Evolutionary conservation across 2,888 invertebrate genomes (phyloP).

Genomic region (Polietes domitor): DNA sequence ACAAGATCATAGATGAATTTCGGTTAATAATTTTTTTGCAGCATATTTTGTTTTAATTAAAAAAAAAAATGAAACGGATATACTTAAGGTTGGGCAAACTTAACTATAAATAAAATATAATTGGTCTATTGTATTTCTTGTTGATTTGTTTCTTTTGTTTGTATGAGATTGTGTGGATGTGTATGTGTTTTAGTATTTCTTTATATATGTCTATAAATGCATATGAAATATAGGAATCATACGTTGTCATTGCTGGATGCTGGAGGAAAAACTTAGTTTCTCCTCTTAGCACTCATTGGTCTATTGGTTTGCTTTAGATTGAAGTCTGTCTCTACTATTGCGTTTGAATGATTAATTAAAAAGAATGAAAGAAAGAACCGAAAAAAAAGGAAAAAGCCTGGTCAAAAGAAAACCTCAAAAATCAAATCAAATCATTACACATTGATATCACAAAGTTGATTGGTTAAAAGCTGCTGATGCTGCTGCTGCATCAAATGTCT

Average conservation of each 20-base stretch:
- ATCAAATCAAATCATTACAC: slow-evolving; percentile 13
- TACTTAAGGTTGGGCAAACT: background rate
- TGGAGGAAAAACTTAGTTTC: slow-evolving; percentile 46
- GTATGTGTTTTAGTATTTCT: background rate
- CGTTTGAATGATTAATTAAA: background rate
- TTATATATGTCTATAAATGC: slow-evolving; percentile 53
- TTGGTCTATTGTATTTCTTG: slow-evolving; percentile 50
- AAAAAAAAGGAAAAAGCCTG: background rate
- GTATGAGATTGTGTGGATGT: background rate
- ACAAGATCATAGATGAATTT: too few relatives aligned
- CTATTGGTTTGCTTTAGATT: slow-evolving; percentile 55
- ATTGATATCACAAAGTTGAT: slow-evolving; percentile 32
- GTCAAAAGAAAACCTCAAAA: background rate
- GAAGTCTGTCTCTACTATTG: slow-evolving; percentile 34
- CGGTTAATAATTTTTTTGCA: too few relatives aligned
- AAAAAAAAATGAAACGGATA: background rate
- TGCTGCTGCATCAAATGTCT: slow-evolving; percentile 14
- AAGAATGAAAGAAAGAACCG: background rate
- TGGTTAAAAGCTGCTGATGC: slow-evolving; percentile 7
- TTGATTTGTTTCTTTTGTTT: slow-evolving; percentile 22
- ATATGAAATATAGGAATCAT: slow-evolving; percentile 65
- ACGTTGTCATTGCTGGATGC: slow-evolving; percentile 46
- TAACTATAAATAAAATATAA: slow-evolving; percentile 32
- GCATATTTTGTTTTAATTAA: slow-evolving; percentile 8
- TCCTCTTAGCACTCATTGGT: slow-evolving; percentile 59